Conservation (phyloP, 2,797 vertebrate genomes). For the Paratrypauchen microcephalus region DNA sequence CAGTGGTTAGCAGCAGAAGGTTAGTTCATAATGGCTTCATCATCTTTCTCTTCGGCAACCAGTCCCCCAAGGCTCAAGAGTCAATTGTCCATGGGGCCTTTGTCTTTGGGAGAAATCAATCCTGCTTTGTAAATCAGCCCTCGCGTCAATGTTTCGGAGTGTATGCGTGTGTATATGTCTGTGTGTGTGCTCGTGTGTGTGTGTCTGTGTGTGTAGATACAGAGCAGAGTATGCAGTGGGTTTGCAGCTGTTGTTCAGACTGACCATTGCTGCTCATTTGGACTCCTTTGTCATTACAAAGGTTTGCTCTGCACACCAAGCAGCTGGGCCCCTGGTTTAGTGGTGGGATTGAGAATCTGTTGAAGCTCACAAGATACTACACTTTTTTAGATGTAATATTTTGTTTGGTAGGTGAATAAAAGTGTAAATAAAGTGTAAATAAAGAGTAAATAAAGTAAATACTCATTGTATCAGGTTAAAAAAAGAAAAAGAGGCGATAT, state of each 20-base stretch:
- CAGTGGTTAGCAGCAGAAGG: slow-evolving; percentile 17
- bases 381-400: neutral
- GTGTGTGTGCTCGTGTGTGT: neutral
- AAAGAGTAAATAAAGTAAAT: too few species aligned
- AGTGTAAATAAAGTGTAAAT: neutral
- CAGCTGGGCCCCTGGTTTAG: slow-evolving; percentile 62
- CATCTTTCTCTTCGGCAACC: slow-evolving; percentile 39
- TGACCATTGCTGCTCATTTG: slow-evolving; percentile 54
- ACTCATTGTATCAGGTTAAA: neutral
- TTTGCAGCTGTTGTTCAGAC: slow-evolving; percentile 69
- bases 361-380: neutral
- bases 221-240: slow-evolving; percentile 29
- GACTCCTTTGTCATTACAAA: slow-evolving; percentile 49
- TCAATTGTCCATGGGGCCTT: slow-evolving; percentile 52
- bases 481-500: neutral
- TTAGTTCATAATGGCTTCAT: slow-evolving; percentile 49
- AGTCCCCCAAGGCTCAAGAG: slow-evolving; percentile 48
- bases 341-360: slow-evolving; percentile 7
- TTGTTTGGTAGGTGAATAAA: neutral
- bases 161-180: slow-evolving; percentile 6
- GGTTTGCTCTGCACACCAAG: slow-evolving; percentile 46
- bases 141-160: slow-evolving; percentile 11
- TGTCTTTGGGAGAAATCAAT: slow-evolving; percentile 64
- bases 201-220: slow-evolving; percentile 7
- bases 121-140: slow-evolving; percentile 33